phyloP scores from a whole-genome alignment of 2,888 invertebrate species.

The Mongoloraphidia duomilia region DNA sequence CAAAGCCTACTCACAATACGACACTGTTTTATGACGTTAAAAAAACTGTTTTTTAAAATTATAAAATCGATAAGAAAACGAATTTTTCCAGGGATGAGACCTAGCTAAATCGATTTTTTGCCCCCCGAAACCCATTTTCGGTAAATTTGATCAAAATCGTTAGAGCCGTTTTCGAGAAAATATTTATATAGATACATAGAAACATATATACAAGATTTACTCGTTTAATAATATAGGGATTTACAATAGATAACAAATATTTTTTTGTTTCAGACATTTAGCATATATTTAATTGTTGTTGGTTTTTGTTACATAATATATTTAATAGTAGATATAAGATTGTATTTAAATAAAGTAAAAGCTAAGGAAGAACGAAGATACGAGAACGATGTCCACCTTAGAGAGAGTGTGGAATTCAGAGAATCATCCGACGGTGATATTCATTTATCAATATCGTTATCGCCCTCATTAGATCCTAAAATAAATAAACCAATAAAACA shows the following conservation, averaged over 20 bases:
- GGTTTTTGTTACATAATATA: slow-evolving; percentile 47
- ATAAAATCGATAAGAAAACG: too few relatives aligned
- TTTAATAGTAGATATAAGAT: slow-evolving; percentile 44
- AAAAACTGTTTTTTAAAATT: too few relatives aligned
- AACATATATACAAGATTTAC: too few relatives aligned
- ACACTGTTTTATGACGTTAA: too few relatives aligned
- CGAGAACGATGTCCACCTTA: slow-evolving; percentile 4
- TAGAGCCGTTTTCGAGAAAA: too few relatives aligned
- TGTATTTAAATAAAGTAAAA: slow-evolving; percentile 34
- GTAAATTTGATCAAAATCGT: too few relatives aligned
- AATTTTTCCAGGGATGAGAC: too few relatives aligned
- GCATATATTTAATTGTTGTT: slow-evolving; percentile 38
- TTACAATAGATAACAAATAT: background rate
- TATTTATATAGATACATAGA: too few relatives aligned
- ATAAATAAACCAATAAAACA: slow-evolving; percentile 33
- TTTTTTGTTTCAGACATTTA: slow-evolving; percentile 40
- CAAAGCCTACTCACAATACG: too few relatives aligned
- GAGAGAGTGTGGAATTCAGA: slow-evolving; percentile 17
- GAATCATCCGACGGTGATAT: slow-evolving; percentile 20
- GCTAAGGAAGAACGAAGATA: slow-evolving; percentile 18
- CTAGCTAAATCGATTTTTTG: too few relatives aligned
- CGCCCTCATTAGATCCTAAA: slow-evolving; percentile 18
- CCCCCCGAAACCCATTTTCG: too few relatives aligned
- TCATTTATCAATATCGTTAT: slow-evolving; percentile 27
- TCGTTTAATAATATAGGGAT: too few relatives aligned